Evolutionary conservation across 2,888 invertebrate genomes (phyloP).

Genomic region (Abrostola tripartita): DNA sequence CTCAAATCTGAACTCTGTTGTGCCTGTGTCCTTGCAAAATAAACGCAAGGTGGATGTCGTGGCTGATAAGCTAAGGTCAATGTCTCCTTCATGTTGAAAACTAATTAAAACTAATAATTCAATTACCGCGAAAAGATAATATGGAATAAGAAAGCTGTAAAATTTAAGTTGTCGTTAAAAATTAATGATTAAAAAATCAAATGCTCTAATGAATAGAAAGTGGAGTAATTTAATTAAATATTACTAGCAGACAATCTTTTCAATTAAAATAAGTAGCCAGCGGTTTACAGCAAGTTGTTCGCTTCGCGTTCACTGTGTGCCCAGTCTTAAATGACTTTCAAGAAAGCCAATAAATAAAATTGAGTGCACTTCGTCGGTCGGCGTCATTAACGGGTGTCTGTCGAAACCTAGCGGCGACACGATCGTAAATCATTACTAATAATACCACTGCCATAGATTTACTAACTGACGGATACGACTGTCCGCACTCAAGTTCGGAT

Average conservation of each 20-base stretch:
- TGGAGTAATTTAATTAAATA: not conserved
- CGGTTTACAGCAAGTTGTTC: not conserved
- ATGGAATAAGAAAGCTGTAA: too few relatives aligned
- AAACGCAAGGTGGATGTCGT: too few relatives aligned
- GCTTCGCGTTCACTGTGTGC: constrained; percentile 18
- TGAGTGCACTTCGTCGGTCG: constrained; percentile 67
- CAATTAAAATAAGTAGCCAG: not conserved
- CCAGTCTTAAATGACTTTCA: constrained; percentile 60
- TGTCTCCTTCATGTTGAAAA: too few relatives aligned
- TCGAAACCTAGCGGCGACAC: constrained; percentile 63
- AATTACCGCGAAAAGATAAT: too few relatives aligned
- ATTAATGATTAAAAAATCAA: too few relatives aligned
- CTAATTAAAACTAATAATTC: too few relatives aligned
- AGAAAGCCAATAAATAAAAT: constrained; percentile 72
- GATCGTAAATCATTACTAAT: constrained; percentile 76
- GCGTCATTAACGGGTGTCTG: constrained; percentile 71
- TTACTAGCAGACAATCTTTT: not conserved
- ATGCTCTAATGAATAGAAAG: not conserved
- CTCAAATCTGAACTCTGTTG: too few relatives aligned
- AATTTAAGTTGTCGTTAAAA: too few relatives aligned
- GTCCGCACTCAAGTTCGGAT: constrained; percentile 24
- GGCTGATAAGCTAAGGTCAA: too few relatives aligned
- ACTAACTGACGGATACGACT: constrained; percentile 49
- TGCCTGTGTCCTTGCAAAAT: too few relatives aligned
- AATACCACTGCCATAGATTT: constrained; percentile 56